A percentile compares a stretch with the other conserved stretches of the same genome.
These are phyloP conservation scores for Vesta saturnalis DNA, from an alignment of 2,888 invertebrate species.

Conservation along the genomic window DNA sequence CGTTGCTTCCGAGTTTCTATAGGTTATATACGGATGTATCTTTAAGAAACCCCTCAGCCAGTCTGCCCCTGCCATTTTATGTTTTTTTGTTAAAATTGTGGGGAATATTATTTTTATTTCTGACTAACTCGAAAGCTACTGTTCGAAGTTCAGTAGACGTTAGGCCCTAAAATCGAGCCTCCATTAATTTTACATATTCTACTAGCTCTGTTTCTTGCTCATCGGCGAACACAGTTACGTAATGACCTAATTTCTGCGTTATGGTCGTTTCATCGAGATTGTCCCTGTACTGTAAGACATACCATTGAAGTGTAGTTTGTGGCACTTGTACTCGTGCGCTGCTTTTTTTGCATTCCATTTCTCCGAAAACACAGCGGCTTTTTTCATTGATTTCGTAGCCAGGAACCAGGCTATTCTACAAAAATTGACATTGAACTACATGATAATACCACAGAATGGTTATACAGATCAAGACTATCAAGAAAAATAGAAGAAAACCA, in stretches of 20 bases:
- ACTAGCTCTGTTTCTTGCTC: neutral
- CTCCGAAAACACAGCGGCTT: neutral
- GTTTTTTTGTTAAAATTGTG: neutral
- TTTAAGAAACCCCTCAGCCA: no score
- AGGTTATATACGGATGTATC: no score
- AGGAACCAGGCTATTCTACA: no score
- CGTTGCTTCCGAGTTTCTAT: no score
- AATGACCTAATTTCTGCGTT: neutral
- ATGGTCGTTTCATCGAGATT: neutral
- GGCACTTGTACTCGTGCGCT: neutral
- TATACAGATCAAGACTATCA: no score
- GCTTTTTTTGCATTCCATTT: neutral
- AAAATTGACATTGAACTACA: no score
- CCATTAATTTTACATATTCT: no score
- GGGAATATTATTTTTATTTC: neutral
- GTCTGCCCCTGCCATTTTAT: no score
- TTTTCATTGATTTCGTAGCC: no score
- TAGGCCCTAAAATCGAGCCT: no score
- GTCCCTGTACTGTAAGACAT: neutral
- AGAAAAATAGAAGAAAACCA: no score
- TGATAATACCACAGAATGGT: no score
- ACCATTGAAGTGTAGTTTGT: neutral
- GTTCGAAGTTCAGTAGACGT: neutral
- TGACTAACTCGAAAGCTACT: neutral
- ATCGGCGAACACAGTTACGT: neutral